phyloP scores from a whole-genome alignment of 30 jellyfish, hydroid and myxozoan species.

The Mastigias papua region DNA sequence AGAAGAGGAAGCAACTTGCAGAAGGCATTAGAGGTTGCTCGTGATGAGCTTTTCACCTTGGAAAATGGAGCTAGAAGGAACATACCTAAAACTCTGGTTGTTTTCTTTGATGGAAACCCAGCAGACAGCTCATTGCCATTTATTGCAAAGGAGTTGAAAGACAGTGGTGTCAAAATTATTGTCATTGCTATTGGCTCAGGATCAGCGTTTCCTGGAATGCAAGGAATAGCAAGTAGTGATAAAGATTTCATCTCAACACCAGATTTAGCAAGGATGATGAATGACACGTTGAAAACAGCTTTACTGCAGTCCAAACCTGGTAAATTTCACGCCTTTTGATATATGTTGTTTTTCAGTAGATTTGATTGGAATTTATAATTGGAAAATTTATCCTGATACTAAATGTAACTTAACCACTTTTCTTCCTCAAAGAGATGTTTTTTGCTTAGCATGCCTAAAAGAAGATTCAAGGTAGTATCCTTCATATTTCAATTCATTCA shows the following conservation, averaged over 20 bases:
- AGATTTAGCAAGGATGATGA: neutral
- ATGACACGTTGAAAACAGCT: neutral
- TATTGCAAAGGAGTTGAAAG: conserved; percentile 28
- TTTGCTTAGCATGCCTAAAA: too few relatives aligned
- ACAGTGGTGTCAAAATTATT: conserved; percentile 42
- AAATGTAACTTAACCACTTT: too few relatives aligned
- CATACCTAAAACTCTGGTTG: conserved; percentile 69
- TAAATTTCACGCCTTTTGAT: neutral
- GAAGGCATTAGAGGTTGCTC: conserved; percentile 71
- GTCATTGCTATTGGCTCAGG: conserved; percentile 53
- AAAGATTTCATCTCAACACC: neutral
- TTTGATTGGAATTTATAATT: too few relatives aligned
- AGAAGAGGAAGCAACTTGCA: conserved; percentile 47
- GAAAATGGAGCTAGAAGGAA: conserved; percentile 67
- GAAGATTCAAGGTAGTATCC: too few relatives aligned
- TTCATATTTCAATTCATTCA: too few relatives aligned
- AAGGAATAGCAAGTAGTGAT: conserved; percentile 16
- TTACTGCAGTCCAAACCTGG: neutral
- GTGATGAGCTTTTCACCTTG: conserved; percentile 43
- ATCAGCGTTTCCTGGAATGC: neutral
- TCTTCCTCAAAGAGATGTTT: too few relatives aligned
- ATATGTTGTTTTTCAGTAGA: too few relatives aligned
- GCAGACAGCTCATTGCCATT: neutral
- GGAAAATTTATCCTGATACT: too few relatives aligned
- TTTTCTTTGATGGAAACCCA: conserved; percentile 56